phyloP scores from a whole-genome alignment of 2,888 invertebrate genomes.

The Campopleginae sp. region DNA sequence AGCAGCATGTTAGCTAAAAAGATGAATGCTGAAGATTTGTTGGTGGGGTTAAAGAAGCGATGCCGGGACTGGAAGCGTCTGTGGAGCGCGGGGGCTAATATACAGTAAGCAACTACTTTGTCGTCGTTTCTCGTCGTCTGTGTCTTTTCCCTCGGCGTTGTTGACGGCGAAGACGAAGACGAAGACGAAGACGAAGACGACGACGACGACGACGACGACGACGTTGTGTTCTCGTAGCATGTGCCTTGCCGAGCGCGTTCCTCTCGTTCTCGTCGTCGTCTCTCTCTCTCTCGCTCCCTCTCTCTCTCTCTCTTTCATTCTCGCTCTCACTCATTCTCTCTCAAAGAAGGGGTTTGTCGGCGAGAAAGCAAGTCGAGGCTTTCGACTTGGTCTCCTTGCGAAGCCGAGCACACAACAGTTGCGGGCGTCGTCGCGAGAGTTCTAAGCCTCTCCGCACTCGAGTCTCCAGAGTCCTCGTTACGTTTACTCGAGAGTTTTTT shows the following conservation, averaged over 20 bases:
- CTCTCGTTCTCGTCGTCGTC: neutral
- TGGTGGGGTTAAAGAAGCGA: conserved; percentile 49
- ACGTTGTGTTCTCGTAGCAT: conserved; percentile 32
- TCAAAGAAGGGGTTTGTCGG: conserved; percentile 70
- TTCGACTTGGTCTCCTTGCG: conserved; percentile 64
- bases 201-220: conserved; percentile 45
- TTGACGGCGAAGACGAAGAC: conserved; percentile 38
- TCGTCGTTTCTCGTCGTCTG: conserved; percentile 49
- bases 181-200: conserved; percentile 44
- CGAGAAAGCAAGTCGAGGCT: conserved; percentile 59
- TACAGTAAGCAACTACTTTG: conserved; percentile 30
- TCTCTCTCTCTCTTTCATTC: conserved; percentile 28
- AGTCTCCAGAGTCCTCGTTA: neutral
- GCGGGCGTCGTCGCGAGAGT: conserved; percentile 66
- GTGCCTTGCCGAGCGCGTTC: conserved; percentile 36
- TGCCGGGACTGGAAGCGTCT: conserved; percentile 44
- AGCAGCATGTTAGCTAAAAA: conserved; percentile 9
- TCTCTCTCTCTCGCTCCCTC: conserved; percentile 43
- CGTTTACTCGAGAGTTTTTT: neutral
- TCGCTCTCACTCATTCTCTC: conserved; percentile 45
- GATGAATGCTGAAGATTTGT: conserved; percentile 20
- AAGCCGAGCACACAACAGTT: conserved; percentile 64
- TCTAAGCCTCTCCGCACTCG: conserved; percentile 31
- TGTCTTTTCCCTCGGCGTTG: conserved; percentile 35
- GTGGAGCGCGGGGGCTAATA: conserved; percentile 47